These are phyloP conservation scores for Neomonachus schauinslandi DNA, from an alignment of 2,113 vertebrate genomes.

Conservation along the genomic window DNA sequence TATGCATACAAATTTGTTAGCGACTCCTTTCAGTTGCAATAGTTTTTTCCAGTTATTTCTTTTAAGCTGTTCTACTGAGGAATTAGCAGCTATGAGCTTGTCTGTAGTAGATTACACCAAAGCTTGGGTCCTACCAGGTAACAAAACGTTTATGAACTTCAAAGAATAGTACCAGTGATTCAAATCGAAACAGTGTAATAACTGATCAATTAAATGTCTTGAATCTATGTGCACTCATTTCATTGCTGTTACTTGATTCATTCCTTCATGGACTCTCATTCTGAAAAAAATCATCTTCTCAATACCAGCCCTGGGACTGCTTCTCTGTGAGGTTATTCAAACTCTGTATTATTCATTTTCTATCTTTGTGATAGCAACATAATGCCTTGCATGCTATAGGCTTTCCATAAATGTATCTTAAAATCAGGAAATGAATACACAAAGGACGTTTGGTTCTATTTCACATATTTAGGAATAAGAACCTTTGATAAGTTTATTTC, in stretches of 20 bases:
- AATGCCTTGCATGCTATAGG: neutral
- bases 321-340: neutral
- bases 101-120: neutral
- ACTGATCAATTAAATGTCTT: neutral
- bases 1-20: neutral
- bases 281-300: slow-evolving; percentile 15
- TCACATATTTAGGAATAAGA: neutral
- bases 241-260: neutral
- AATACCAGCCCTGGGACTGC: neutral
- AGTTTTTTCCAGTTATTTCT: neutral
- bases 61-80: neutral
- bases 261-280: neutral
- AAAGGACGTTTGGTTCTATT: neutral
- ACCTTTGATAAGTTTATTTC: neutral
- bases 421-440: neutral
- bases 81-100: neutral
- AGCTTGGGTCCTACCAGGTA: neutral
- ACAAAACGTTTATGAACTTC: neutral
- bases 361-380: neutral
- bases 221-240: neutral
- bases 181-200: neutral
- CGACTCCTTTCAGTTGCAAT: neutral
- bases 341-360: neutral
- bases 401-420: neutral
- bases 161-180: neutral